These are phyloP conservation scores for Lacanobia oleracea DNA, from an alignment of 2,888 invertebrate species.

Conservation along the genomic window DNA sequence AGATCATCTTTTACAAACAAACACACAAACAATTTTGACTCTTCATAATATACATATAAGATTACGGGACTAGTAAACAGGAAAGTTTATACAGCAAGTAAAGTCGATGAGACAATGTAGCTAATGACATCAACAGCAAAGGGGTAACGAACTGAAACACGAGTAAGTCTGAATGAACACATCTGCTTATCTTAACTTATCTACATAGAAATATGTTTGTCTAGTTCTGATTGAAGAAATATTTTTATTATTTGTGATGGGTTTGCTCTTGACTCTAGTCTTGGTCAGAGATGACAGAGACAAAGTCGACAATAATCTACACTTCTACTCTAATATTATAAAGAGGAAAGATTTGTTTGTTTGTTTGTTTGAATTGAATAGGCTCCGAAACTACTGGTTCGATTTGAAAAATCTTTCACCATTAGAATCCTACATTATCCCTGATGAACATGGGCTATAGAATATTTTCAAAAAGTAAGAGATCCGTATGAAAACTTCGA, in stretches of 20 bases:
- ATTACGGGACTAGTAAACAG: constrained; percentile 27
- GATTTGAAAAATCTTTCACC: too few relatives aligned
- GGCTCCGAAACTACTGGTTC: too few relatives aligned
- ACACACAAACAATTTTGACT: not conserved
- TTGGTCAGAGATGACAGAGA: too few relatives aligned
- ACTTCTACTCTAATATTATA: too few relatives aligned
- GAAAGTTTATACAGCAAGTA: constrained; percentile 33
- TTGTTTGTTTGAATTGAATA: too few relatives aligned
- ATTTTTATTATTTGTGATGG: not conserved
- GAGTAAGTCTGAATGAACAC: constrained; percentile 7
- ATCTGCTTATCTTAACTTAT: not conserved
- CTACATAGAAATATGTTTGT: constrained; percentile 2
- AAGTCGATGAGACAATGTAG: constrained; percentile 36
- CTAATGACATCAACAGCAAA: constrained; percentile 2
- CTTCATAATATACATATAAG: not conserved
- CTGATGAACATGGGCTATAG: too few relatives aligned
- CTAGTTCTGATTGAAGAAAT: not conserved
- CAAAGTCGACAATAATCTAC: too few relatives aligned
- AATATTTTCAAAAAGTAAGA: too few relatives aligned
- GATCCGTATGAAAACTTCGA: too few relatives aligned
- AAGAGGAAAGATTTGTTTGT: too few relatives aligned
- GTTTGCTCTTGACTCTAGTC: too few relatives aligned
- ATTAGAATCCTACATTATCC: too few relatives aligned
- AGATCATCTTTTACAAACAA: not conserved
- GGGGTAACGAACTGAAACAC: constrained; percentile 46